Evolutionary conservation across 2,888 invertebrate genomes (phyloP).

Genomic region (Napeogenes sylphis): DNA sequence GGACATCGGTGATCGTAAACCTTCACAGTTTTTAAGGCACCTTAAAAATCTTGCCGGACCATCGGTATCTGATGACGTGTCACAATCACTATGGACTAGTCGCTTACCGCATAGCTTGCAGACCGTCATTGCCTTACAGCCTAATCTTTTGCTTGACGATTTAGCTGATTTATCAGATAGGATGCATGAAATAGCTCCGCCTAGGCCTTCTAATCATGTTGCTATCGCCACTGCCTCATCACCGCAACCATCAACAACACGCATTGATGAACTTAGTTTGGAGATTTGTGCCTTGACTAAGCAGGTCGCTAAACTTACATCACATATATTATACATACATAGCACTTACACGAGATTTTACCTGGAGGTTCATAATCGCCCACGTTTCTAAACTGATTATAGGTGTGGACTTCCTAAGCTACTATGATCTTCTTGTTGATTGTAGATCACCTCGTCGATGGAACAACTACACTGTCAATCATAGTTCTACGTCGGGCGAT

Average conservation of each 20-base stretch:
- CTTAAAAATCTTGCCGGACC: neutral
- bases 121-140: slow-evolving; percentile 24
- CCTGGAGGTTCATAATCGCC: slow-evolving; percentile 40
- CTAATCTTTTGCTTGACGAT: slow-evolving; percentile 10
- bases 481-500: too few species aligned
- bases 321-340: too few species aligned
- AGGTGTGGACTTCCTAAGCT: slow-evolving; percentile 42
- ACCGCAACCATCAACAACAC: neutral
- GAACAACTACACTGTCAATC: slow-evolving; percentile 25
- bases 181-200: slow-evolving; percentile 2
- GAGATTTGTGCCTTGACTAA: slow-evolving; percentile 7
- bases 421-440: slow-evolving; percentile 42
- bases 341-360: slow-evolving; percentile 24
- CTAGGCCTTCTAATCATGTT: too few species aligned
- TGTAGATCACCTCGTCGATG: slow-evolving; percentile 33
- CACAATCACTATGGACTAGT: slow-evolving; percentile 17
- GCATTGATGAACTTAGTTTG: too few species aligned
- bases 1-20: slow-evolving; percentile 2
- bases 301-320: slow-evolving; percentile 3
- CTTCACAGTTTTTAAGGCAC: neutral
- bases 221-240: too few species aligned
- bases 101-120: slow-evolving; percentile 19
- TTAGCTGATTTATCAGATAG: slow-evolving; percentile 20
- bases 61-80: slow-evolving; percentile 2
- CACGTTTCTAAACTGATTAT: slow-evolving; percentile 45